phyloP scores from a whole-genome alignment of 2,113 vertebrate genomes.

The Stigmatopora argus region DNA sequence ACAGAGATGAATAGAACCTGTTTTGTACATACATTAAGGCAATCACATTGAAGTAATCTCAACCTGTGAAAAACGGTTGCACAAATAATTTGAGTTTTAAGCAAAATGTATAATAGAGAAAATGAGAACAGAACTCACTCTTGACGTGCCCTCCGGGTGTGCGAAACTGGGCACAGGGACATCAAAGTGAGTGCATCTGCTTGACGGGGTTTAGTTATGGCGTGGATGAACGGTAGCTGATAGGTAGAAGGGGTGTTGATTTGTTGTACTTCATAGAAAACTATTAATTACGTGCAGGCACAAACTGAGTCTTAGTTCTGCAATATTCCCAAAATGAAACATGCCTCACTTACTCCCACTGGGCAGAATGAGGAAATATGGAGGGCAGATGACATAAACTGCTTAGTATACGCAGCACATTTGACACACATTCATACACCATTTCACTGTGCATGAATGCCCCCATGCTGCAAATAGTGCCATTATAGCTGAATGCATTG shows the following conservation, averaged over 20 bases:
- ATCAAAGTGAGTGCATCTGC: conserved; percentile 6
- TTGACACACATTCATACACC: conserved; percentile 50
- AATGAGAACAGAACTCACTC: conserved; percentile 29
- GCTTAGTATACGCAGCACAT: conserved; percentile 40
- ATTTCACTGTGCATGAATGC: conserved; percentile 25
- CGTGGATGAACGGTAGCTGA: conserved; percentile 31
- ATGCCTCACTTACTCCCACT: conserved; percentile 16
- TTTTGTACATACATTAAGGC: background rate
- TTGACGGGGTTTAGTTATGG: conserved; percentile 7
- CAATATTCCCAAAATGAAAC: conserved; percentile 29
- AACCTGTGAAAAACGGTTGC: background rate
- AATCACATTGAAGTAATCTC: background rate
- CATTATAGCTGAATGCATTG: background rate
- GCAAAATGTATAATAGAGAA: too few species aligned
- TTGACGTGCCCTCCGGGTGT: conserved; percentile 55
- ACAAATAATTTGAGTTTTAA: too few species aligned
- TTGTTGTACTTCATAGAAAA: background rate
- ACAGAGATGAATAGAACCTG: background rate
- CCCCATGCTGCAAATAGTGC: background rate
- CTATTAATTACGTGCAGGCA: conserved; percentile 17
- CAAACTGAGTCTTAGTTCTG: conserved; percentile 25
- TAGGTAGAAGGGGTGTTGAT: background rate
- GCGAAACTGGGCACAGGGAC: conserved; percentile 37
- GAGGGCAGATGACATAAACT: conserved; percentile 32
- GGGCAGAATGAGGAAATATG: conserved; percentile 15